A percentile compares a stretch with the other conserved stretches of the same genome.
These are phyloP conservation scores for Myathropa florea DNA, from an alignment of 2,888 invertebrate genomes.

Conservation along the genomic window DNA sequence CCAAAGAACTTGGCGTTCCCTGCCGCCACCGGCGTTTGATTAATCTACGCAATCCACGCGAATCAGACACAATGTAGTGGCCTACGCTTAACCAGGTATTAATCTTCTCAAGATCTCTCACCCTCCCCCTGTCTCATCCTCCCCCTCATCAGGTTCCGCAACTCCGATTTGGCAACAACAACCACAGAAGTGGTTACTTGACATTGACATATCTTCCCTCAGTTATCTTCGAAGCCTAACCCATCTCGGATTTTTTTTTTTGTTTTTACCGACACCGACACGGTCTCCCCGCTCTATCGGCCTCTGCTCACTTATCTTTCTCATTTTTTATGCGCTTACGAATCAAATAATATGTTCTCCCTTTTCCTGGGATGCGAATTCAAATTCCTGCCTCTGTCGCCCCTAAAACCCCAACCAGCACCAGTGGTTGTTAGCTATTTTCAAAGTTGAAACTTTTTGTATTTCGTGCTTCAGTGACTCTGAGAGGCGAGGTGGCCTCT, in stretches of 20 bases:
- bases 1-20: not conserved
- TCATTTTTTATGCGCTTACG: not conserved
- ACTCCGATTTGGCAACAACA: conserved; percentile 8
- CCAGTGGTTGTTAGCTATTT: not conserved
- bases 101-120: conserved; percentile 14
- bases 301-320: not conserved
- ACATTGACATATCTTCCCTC: conserved; percentile 49
- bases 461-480: conserved; percentile 34
- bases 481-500: not conserved
- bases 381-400: not conserved
- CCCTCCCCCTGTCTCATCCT: not conserved
- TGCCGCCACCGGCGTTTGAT: conserved; percentile 6
- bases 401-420: not conserved
- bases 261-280: not conserved
- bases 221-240: conserved; percentile 6
- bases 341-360: conserved; percentile 29
- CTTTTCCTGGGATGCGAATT: conserved; percentile 25
- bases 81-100: conserved; percentile 27
- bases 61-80: conserved; percentile 31
- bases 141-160: not conserved
- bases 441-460: conserved; percentile 23
- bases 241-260: conserved; percentile 19
- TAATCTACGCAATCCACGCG: conserved; percentile 28
- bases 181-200: conserved; percentile 25
- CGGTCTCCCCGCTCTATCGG: not conserved